A percentile compares a stretch with the other conserved stretches of the same genome.
phyloP scores from a whole-genome alignment of 2,113 vertebrate genomes.

The Nansenia antarctica region DNA sequence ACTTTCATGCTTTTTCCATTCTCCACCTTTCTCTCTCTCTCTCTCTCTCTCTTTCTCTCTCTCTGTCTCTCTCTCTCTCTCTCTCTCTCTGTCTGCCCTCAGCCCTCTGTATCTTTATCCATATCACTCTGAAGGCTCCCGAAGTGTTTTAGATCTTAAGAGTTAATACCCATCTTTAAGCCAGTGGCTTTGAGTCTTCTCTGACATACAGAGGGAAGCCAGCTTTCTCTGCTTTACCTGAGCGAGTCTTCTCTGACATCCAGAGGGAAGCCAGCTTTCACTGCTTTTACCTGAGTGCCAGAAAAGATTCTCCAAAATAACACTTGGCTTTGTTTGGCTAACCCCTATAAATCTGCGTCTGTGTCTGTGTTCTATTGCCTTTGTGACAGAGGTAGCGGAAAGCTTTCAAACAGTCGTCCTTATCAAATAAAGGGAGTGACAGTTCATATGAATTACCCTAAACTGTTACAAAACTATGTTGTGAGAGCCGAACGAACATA shows the following conservation, averaged over 20 bases:
- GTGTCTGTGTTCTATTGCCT: conserved; percentile 47
- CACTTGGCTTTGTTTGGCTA: conserved; percentile 71
- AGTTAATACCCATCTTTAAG: conserved; percentile 62
- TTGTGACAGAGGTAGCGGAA: conserved; percentile 26
- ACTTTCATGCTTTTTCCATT: conserved; percentile 37
- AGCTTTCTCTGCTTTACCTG: conserved; percentile 61
- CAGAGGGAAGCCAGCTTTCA: conserved; percentile 44
- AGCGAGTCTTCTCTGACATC: conserved; percentile 52
- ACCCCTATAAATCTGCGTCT: conserved; percentile 46
- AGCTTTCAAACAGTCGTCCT: conserved; percentile 27
- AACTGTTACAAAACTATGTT: conserved; percentile 26
- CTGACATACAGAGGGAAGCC: conserved; percentile 50
- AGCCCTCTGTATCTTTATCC: conserved; percentile 64
- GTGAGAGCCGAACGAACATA: conserved; percentile 35
- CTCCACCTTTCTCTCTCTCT: conserved; percentile 31
- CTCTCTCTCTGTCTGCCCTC: conserved; percentile 63
- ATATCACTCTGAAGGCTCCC: conserved; percentile 58
- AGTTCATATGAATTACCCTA: conserved; percentile 47
- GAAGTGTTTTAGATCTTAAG: conserved; percentile 62
- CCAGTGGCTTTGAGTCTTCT: conserved; percentile 59
- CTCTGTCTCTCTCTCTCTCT: conserved; percentile 22
- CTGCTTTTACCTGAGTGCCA: conserved; percentile 62
- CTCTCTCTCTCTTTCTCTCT: not conserved
- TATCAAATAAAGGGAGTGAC: conserved; percentile 7
- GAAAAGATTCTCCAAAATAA: conserved; percentile 61